Evolutionary conservation across 2,888 invertebrate genomes (phyloP).

Genomic region (Tetropium fuscum): DNA sequence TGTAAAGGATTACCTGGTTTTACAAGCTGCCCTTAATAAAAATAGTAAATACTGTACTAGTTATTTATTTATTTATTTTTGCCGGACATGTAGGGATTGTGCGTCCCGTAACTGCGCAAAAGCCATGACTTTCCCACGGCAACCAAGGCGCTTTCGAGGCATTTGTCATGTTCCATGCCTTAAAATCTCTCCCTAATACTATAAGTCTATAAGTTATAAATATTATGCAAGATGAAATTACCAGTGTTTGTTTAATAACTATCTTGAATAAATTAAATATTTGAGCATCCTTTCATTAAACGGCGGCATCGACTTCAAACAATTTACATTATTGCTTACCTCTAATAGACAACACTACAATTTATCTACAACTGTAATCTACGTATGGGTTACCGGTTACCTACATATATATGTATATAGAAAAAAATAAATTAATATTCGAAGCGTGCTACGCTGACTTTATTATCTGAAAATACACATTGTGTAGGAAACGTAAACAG

Average conservation of each 20-base stretch:
- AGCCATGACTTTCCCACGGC: too few species aligned
- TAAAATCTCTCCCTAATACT: too few species aligned
- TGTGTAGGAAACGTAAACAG: conserved; percentile 30
- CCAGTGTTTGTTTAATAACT: neutral
- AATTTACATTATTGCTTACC: conserved; percentile 1
- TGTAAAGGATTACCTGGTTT: too few species aligned
- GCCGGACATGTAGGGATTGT: too few species aligned
- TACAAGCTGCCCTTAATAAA: too few species aligned
- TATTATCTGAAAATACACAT: conserved; percentile 31
- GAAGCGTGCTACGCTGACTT: conserved; percentile 24
- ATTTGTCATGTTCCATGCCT: too few species aligned
- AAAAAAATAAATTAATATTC: conserved; percentile 23
- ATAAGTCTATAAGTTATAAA: conserved; percentile 1
- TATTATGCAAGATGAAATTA: conserved; percentile 6
- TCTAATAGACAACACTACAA: conserved; percentile 4
- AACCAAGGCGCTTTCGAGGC: too few species aligned
- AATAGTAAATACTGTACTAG: too few species aligned
- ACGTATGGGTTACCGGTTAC: conserved; percentile 1
- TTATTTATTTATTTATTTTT: too few species aligned
- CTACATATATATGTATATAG: too few species aligned
- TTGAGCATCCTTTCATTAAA: neutral
- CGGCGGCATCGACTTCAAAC: neutral
- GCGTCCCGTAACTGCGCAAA: too few species aligned
- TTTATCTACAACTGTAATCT: conserved; percentile 15
- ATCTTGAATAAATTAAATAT: conserved; percentile 5